phyloP scores from a whole-genome alignment of 2,113 vertebrate species.

The Aldabrachelys gigantea region DNA sequence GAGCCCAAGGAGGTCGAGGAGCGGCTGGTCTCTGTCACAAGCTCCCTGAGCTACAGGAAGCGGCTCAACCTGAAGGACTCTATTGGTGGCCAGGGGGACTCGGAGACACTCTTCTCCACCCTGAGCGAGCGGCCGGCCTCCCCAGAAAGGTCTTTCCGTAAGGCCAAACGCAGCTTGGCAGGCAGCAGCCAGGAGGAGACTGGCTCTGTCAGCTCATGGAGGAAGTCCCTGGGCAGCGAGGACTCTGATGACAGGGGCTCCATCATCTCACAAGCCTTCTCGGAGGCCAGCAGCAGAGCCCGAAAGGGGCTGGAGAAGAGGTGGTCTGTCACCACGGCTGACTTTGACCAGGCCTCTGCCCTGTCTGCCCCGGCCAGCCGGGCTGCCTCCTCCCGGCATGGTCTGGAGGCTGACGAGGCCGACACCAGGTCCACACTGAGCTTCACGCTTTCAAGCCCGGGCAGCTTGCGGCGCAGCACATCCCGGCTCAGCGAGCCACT shows the following conservation, averaged over 20 bases:
- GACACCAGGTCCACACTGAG: constrained; percentile 84
- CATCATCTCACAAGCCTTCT: constrained; percentile 83
- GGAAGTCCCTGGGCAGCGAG: constrained; percentile 64
- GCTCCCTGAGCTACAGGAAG: constrained; percentile 95
- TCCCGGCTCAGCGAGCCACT: constrained; percentile 76
- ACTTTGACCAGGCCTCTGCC: constrained; percentile 83
- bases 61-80: constrained; percentile 88
- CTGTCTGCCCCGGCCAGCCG: constrained; percentile 80
- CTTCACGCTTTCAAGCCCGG: constrained; percentile 81
- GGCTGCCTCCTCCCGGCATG: constrained; percentile 78
- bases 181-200: constrained; percentile 57
- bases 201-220: constrained; percentile 70
- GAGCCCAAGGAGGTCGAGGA: constrained; percentile 85
- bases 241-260: constrained; percentile 78
- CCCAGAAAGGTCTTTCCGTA: constrained; percentile 82
- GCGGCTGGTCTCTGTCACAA: constrained; percentile 86
- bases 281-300: constrained; percentile 79
- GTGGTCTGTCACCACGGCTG: constrained; percentile 82
- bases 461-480: constrained; percentile 76
- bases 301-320: constrained; percentile 86
- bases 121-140: constrained; percentile 83
- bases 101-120: constrained; percentile 86
- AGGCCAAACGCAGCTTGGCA: constrained; percentile 65
- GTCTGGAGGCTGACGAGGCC: constrained; percentile 79
- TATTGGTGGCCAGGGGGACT: constrained; percentile 85